phyloP scores from a whole-genome alignment of 37 sponge, comb jelly and placozoan genomes.

The Hormiphora californensis region DNA sequence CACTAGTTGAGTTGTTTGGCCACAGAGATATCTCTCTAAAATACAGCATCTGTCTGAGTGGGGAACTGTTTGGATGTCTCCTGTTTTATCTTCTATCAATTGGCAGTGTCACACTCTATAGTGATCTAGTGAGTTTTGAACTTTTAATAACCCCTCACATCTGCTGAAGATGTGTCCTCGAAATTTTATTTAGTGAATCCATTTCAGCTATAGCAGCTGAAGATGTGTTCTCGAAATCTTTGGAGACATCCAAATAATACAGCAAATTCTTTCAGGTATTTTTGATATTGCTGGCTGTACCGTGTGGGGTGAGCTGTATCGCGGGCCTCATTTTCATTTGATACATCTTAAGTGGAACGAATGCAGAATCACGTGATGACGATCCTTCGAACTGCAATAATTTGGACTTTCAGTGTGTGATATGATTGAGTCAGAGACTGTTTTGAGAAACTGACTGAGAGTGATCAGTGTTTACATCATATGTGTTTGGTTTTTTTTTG shows the following conservation, averaged over 20 bases:
- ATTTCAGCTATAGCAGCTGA: not conserved
- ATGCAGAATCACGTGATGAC: too few species aligned
- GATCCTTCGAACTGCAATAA: too few species aligned
- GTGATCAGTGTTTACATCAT: too few species aligned
- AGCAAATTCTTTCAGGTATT: not conserved
- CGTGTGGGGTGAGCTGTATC: not conserved
- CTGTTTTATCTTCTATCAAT: slow-evolving; percentile 4
- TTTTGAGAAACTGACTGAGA: too few species aligned
- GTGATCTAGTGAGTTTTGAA: not conserved
- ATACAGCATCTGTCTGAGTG: slow-evolving; percentile 31
- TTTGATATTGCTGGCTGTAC: not conserved
- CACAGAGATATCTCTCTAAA: slow-evolving; percentile 9
- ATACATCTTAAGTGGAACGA: too few species aligned
- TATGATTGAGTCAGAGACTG: too few species aligned
- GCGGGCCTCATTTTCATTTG: not conserved
- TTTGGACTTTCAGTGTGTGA: too few species aligned
- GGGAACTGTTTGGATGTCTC: slow-evolving; percentile 18
- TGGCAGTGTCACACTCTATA: slow-evolving; percentile 23
- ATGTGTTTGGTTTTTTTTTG: too few species aligned
- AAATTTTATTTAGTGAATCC: not conserved
- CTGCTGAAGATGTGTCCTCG: not conserved
- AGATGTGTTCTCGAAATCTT: not conserved
- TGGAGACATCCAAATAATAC: not conserved
- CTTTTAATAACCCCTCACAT: not conserved
- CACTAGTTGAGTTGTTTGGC: slow-evolving; percentile 9